Evolutionary conservation across 2,113 vertebrate genomes (phyloP), one percentile per base, ranked within the genome.

Genomic region (Anseranas semipalmata): DNA sequence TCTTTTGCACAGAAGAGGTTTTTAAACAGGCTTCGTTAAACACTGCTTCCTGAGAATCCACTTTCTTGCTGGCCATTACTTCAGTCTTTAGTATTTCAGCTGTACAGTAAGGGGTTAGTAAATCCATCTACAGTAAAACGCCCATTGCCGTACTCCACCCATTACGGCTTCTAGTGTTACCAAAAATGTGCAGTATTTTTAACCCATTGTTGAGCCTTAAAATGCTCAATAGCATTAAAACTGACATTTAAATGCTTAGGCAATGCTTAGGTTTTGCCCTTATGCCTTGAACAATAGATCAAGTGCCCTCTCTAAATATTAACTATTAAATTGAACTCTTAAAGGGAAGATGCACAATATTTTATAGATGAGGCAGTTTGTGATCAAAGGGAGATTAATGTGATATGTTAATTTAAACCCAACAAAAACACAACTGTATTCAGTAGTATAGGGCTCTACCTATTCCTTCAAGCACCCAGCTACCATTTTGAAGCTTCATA

Each of bases 81-180:
- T 90, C 85, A 79, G 84, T 7, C 55, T 74, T 85, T 50, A 73
- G 55, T 52, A 65, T 89, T 96, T 87, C 93, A 97, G 92, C 91
- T 92, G 53, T 48, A 78, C 79, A 94, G 96, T 83, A 96, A 95
- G 96, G 94, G 94, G 96, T 63, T 95, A 97, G 96, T 85, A 96
- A 92, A 93, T 66, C 70, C 91, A 77, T 72, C 66, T 39, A 82
- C 45, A 30, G 59, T 83, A 27, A 48, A 94, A 90, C 71, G 15
- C 89, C 93, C 76, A 91, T 59, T 81, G 68, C 85, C 1, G 5
- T 56, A 45, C 96, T 85, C 97, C 93, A 90, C 95, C 96, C 96
- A 86, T 76, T 20, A 17, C 48, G 62, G 41, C 84, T 94, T 95
- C 91, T 94, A 93, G 43, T 0, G 2, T 87, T 91, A 59, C 92